phyloP scores from a whole-genome alignment of 2,797 vertebrate species.

The Parotocinclus haroldoi region DNA sequence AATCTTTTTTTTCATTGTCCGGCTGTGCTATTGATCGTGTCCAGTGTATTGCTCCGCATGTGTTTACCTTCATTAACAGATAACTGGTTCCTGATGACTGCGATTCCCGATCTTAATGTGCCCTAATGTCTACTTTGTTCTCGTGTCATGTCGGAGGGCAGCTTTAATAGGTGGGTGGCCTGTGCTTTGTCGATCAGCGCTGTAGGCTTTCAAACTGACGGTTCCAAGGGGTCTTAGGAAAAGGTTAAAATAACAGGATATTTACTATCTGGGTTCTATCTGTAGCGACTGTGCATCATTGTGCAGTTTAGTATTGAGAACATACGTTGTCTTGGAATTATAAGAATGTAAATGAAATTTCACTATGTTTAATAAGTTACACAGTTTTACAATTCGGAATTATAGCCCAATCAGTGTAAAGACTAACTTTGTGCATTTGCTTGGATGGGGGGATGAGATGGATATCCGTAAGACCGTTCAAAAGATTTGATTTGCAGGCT shows the following conservation, averaged over 20 bases:
- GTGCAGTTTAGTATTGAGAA: too few species aligned
- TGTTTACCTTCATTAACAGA: constrained; percentile 99
- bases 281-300: not conserved
- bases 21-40: constrained; percentile 90
- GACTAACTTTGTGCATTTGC: constrained; percentile 1
- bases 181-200: constrained; percentile 84
- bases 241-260: constrained; percentile 98
- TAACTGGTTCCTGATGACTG: constrained; percentile 99
- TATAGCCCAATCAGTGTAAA: too few species aligned
- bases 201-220: constrained; percentile 77
- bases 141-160: constrained; percentile 96
- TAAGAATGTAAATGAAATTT: too few species aligned
- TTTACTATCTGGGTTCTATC: constrained; percentile 73
- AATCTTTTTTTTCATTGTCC: constrained; percentile 82
- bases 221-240: constrained; percentile 91
- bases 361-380: not conserved
- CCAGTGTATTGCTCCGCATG: constrained; percentile 97
- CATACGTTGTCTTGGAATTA: too few species aligned
- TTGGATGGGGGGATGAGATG: not conserved
- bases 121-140: constrained; percentile 99
- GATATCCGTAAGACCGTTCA: constrained; percentile 32
- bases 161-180: constrained; percentile 96
- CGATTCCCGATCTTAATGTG: constrained; percentile 96
- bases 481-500: constrained; percentile 36
- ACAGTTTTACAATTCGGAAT: too few species aligned